Conservation (phyloP, 2,888 invertebrate species). For the Formica aserva region DNA sequence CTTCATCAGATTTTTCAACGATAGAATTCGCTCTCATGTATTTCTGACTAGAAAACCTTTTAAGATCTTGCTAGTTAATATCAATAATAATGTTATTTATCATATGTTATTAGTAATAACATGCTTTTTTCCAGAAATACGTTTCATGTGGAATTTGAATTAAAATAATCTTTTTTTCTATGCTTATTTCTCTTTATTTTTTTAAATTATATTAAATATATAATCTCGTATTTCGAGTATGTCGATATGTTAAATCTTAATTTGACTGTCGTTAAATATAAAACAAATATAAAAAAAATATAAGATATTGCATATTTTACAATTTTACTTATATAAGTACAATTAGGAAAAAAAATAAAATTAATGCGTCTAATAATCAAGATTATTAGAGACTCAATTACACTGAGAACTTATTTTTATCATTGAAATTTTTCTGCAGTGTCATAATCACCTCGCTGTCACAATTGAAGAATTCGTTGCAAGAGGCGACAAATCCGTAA, state of each 20-base stretch:
- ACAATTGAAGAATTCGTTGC: neutral
- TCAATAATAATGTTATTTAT: neutral
- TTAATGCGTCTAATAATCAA: neutral
- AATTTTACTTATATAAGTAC: slow-evolving; percentile 1
- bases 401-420: neutral
- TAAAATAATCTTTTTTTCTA: neutral
- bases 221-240: neutral
- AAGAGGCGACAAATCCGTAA: neutral
- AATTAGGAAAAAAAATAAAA: neutral
- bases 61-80: neutral
- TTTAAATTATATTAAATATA: slow-evolving; percentile 5
- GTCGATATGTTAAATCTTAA: neutral
- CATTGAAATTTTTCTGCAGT: neutral
- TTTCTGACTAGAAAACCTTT: neutral
- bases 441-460: slow-evolving; percentile 4
- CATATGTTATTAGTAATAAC: neutral
- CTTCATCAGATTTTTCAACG: neutral
- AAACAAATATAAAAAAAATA: neutral
- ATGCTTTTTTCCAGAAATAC: neutral
- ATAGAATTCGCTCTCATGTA: neutral
- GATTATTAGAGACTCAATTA: neutral
- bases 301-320: neutral
- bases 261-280: neutral
- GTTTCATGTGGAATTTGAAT: neutral
- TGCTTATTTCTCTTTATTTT: neutral